Base-by-base conservation (phyloP, 2,113 vertebrate genomes). In the Gopherus evgoodei region DNA sequence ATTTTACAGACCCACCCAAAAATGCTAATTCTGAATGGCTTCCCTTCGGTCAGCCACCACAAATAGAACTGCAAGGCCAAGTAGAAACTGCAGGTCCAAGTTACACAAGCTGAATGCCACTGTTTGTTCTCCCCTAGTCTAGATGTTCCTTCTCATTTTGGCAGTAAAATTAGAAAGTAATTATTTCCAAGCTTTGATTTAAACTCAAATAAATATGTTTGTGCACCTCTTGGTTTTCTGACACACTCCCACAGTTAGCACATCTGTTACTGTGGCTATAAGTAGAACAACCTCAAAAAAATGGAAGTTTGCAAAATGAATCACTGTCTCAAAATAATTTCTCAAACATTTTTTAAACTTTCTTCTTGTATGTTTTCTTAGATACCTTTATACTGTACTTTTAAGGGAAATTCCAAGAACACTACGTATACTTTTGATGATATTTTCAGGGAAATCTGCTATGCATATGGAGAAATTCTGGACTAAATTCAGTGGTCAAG, bases 11-110 rank as follows among this genome's bases (percentile, higher is more conserved):
- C 22, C 5, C 56, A 56, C 91, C 12, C 50, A 50, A 94, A 96
- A 97, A 97, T 84, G 84, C 93, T 91, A 25, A 1, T 88, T 90
- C 72, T 91, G 90, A 94, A 95, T 96, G 80, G 91, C 88, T 94
- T 96, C 94, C 95, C 90, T 95, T 86, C 53, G 92, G 94, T 44
- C 83, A 88, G 0, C 72, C 93, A 95, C 78, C 6, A 35, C 95
- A 90, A 95, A 90, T 7, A 81, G 47, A 47, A 9, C 81, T 96
- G 91, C 38, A 12, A 11, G n/a, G 19, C 49, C 11, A 8, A 57
- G 59, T 29, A 53, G 52, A 53, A 54, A 54, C 53, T 72, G 31
- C 81, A 80, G 90, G 53, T 9, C 53, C 53, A 88, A 52, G 38
- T 42, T 5, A 38, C 87, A 88, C 83, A 86, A 56, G 56, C 83